phyloP scores from a whole-genome alignment of 2,113 vertebrate species.

The Ictidomys tridecemlineatus region DNA sequence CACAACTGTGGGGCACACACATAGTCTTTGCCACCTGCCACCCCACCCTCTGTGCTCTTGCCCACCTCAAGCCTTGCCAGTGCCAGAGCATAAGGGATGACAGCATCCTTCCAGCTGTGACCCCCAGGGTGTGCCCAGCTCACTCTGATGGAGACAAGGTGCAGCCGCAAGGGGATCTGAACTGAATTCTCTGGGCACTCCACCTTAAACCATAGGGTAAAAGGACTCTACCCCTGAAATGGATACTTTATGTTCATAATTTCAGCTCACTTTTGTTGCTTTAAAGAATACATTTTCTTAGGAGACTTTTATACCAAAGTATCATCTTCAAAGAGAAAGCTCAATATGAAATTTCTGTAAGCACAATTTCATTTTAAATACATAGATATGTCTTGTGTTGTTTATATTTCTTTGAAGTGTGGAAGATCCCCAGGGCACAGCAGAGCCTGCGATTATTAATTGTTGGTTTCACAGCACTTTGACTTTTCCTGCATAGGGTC shows the following conservation, averaged over 20 bases:
- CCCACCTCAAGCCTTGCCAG: background rate
- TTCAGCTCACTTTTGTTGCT: background rate
- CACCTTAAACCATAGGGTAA: background rate
- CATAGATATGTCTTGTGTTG: background rate
- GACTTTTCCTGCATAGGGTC: background rate
- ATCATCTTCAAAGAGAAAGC: background rate
- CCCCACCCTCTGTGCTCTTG: no score
- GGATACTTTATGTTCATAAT: background rate
- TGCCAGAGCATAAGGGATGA: background rate
- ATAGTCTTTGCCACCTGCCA: background rate
- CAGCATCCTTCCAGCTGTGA: background rate
- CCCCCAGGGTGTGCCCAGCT: background rate
- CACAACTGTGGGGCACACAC: background rate
- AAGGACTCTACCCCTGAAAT: background rate
- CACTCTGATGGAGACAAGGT: no score
- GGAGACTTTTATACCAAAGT: background rate
- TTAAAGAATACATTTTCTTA: background rate
- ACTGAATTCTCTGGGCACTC: background rate
- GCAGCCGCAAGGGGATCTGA: background rate
- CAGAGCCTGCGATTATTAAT: background rate
- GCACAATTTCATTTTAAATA: background rate
- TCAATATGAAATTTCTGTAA: background rate
- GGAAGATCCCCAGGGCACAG: background rate
- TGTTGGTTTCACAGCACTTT: background rate
- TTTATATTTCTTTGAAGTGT: constrained; percentile 30